Conservation (phyloP, 1,140 invertebrate genomes). For the Drosophila varians region DNA sequence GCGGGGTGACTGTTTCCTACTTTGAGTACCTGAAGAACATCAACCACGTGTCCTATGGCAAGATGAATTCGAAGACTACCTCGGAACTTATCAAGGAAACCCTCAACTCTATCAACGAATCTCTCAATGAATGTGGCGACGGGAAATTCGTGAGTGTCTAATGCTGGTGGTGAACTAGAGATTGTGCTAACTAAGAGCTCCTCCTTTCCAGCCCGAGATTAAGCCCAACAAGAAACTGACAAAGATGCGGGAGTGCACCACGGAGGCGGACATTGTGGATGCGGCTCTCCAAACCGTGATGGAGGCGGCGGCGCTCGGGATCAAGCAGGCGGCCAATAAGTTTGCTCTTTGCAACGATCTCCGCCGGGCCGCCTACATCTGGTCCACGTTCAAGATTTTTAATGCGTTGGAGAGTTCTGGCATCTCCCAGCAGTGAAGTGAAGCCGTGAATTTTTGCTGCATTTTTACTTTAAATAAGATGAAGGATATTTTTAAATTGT, state of each 20-base stretch:
- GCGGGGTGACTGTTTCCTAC: constrained; percentile 95
- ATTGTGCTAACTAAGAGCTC: neutral
- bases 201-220: constrained; percentile 83
- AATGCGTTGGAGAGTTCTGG: constrained; percentile 91
- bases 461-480: neutral
- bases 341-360: constrained; percentile 92
- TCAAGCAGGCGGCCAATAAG: constrained; percentile 88
- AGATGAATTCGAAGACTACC: constrained; percentile 88
- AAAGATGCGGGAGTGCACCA: constrained; percentile 84
- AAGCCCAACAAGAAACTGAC: constrained; percentile 87
- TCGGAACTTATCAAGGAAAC: constrained; percentile 55
- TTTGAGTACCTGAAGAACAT: constrained; percentile 97
- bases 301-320: constrained; percentile 88
- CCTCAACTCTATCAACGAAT: constrained; percentile 69
- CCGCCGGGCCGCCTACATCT: constrained; percentile 92
- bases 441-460: no score
- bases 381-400: constrained; percentile 93
- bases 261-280: constrained; percentile 93
- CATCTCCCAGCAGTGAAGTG: constrained; percentile 59
- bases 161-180: neutral
- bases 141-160: constrained; percentile 24
- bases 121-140: constrained; percentile 12
- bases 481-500: neutral
- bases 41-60: constrained; percentile 94
- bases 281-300: constrained; percentile 93